Evolutionary conservation across 1,140 invertebrate species (phyloP).

Genomic region (Papilio glaucus): DNA sequence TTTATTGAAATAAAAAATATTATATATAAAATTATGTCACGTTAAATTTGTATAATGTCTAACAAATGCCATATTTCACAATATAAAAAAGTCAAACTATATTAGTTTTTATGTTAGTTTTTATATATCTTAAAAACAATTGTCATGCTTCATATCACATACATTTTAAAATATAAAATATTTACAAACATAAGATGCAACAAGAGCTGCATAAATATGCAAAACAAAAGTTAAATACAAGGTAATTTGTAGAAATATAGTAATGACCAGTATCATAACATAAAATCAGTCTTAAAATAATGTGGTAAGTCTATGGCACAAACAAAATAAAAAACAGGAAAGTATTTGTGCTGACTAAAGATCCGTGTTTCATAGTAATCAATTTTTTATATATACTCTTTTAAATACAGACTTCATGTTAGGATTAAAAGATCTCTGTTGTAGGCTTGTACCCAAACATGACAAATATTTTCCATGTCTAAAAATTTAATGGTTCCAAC

Average conservation of each 20-base stretch:
- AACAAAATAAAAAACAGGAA: not conserved
- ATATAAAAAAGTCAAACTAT: not conserved
- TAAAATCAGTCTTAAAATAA: slow-evolving; percentile 25
- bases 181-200: not conserved
- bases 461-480: not conserved
- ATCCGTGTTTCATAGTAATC: not conserved
- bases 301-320: slow-evolving; percentile 24
- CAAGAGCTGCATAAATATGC: not conserved
- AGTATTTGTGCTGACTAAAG: slow-evolving; percentile 7
- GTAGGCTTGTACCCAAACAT: too few relatives aligned
- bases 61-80: not conserved
- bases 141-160: slow-evolving; percentile 12
- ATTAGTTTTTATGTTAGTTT: not conserved
- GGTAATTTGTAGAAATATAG: not conserved
- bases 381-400: not conserved
- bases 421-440: too few relatives aligned
- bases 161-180: not conserved
- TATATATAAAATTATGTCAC: not conserved
- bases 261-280: not conserved
- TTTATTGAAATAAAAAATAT: slow-evolving; percentile 7
- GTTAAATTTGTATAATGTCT: not conserved
- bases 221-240: not conserved
- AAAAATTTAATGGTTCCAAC: not conserved
- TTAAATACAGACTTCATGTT: not conserved
- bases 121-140: not conserved